Evolutionary conservation across 2,113 vertebrate species (phyloP), one percentile per base, ranked within the genome.

Genomic region (Podocnemis expansa): DNA sequence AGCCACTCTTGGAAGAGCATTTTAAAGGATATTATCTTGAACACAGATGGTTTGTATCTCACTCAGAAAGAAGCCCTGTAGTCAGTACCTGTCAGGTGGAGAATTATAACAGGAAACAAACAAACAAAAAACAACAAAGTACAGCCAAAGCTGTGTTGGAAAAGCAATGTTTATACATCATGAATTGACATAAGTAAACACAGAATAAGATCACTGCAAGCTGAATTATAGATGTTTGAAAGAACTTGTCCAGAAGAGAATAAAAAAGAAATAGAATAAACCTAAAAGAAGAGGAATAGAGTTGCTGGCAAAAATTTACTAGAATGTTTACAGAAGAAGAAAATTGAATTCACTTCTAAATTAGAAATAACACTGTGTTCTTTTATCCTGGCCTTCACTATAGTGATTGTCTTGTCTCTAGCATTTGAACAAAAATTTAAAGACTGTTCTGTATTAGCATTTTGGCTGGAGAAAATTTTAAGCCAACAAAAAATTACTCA

Each of bases 401-500:
- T 51, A 91, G 14, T 51, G 84, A 88, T 91, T 93, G n/a, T 47
- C 2, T 85, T 96, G n/a, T 27, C 70, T 91, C 85, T 89, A 51
- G 60, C 24, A 1, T 76, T 94, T 84, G 51, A 89, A 88, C 4
- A 34, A 31, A 84, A 82, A 88, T 25, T 56, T 89, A 91, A 89
- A 97, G 84, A 45, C 3, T 58, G 34, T 31, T 92, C 88, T 17
- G 5, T 73, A 10, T 90, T 82, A 88, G 38, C 8, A 31, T 84
- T 95, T 97, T 38, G 70, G 34, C 12, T 96, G 56, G 88, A 60
- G 85, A 70, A 93, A 97, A 94, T 34, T 52, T 93, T 80, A 95
- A 94, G 52, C 63, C 78, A 82, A 89, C 95, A 93, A 75, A 96
- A 82, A 96, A 96, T 97, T 96, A 92, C 78, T 87, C 87, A 93